Evolutionary conservation across 2,888 invertebrate genomes (phyloP).

Genomic region (Dexiosoma caninum): DNA sequence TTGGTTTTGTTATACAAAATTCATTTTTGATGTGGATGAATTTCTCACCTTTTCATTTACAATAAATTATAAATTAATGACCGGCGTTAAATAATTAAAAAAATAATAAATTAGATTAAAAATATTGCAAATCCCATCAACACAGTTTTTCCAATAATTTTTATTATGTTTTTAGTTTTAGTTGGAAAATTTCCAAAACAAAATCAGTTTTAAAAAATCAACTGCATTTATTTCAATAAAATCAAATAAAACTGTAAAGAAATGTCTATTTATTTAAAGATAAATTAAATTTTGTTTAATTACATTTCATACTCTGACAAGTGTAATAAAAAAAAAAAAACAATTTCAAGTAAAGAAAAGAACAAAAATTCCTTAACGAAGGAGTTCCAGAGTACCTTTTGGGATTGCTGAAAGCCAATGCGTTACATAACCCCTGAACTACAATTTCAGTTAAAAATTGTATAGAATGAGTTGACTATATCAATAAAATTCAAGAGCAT

Average conservation of each 20-base stretch:
- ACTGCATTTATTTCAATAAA: constrained; percentile 62
- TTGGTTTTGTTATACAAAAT: constrained; percentile 59
- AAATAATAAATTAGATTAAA: constrained; percentile 11
- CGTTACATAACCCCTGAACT: too few species aligned
- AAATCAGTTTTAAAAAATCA: constrained; percentile 32
- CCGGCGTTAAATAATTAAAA: too few species aligned
- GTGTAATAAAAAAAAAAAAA: too few species aligned
- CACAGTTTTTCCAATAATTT: constrained; percentile 25
- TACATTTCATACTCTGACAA: not conserved
- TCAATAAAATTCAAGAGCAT: too few species aligned
- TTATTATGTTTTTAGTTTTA: constrained; percentile 6
- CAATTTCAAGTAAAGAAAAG: not conserved
- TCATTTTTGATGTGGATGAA: constrained; percentile 34
- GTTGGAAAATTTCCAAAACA: constrained; percentile 11
- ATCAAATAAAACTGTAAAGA: constrained; percentile 49
- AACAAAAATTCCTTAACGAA: too few species aligned
- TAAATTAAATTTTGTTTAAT: not conserved
- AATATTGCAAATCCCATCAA: constrained; percentile 18
- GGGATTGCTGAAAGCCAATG: too few species aligned
- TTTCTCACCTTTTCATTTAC: not conserved
- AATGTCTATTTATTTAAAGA: constrained; percentile 11
- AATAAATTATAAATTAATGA: too few species aligned
- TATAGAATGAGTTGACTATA: too few species aligned
- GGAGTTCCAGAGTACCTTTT: too few species aligned
- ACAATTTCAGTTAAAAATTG: too few species aligned